A percentile compares a stretch with the other conserved stretches of the same genome.
These are phyloP conservation scores for Diorhabda elongata DNA, from an alignment of 1,140 invertebrate genomes.

Conservation along the genomic window DNA sequence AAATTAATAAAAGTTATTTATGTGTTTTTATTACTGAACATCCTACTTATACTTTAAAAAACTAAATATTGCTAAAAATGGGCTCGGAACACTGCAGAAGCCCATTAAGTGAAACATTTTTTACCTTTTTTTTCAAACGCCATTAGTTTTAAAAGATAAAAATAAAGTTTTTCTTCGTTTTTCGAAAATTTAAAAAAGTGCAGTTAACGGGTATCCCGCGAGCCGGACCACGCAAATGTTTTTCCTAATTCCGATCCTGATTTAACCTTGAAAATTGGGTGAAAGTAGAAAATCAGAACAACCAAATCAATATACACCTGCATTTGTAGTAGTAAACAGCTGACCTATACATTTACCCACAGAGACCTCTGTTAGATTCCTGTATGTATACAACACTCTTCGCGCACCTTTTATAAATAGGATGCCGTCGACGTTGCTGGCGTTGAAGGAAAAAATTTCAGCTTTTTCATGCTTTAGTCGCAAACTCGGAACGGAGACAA, in stretches of 20 bases:
- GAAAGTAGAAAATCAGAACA: not conserved
- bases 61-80: no score
- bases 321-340: conserved; percentile 7
- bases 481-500: conserved; percentile 3
- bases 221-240: not conserved
- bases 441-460: conserved; percentile 14
- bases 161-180: no score
- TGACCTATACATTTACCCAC: conserved; percentile 22
- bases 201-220: no score
- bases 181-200: no score
- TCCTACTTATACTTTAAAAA: no score
- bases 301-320: conserved; percentile 2
- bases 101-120: no score
- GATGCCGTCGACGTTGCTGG: conserved; percentile 18
- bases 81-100: no score
- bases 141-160: no score
- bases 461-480: conserved; percentile 6
- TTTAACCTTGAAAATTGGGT: not conserved
- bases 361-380: conserved; percentile 7
- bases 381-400: conserved; percentile 23
- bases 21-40: no score
- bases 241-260: not conserved
- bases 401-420: conserved; percentile 32
- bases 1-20: no score
- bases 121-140: no score